Evolutionary conservation across 2,888 invertebrate species (phyloP).

Genomic region (Scaeva pyrastri): DNA sequence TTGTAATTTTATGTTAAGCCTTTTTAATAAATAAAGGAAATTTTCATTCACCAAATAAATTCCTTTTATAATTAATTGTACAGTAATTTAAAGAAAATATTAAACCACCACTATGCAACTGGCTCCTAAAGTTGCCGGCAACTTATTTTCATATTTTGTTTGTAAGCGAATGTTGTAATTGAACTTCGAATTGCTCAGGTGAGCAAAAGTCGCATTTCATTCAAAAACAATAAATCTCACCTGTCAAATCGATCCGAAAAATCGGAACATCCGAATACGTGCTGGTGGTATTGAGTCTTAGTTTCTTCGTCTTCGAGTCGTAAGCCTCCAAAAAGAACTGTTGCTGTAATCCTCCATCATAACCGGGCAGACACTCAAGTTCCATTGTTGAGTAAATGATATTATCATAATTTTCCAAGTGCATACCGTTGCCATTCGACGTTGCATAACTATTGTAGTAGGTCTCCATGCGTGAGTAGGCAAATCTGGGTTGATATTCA

Average conservation of each 20-base stretch:
- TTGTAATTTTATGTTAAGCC: too few species aligned
- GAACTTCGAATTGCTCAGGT: too few species aligned
- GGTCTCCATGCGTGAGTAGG: slow-evolving; percentile 83
- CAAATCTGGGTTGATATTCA: slow-evolving; percentile 78
- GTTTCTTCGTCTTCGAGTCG: slow-evolving; percentile 89
- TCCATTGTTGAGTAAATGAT: slow-evolving; percentile 86
- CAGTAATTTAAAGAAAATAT: too few species aligned
- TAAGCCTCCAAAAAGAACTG: slow-evolving; percentile 93
- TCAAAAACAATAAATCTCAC: slow-evolving; percentile 77
- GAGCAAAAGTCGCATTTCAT: too few species aligned
- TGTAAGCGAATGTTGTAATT: too few species aligned
- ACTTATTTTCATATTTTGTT: too few species aligned
- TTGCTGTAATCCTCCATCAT: slow-evolving; percentile 95
- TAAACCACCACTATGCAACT: too few species aligned
- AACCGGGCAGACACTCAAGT: slow-evolving; percentile 93
- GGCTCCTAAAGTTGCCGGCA: too few species aligned
- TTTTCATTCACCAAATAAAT: too few species aligned
- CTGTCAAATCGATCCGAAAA: slow-evolving; percentile 85
- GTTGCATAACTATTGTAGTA: slow-evolving; percentile 82
- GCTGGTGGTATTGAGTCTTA: slow-evolving; percentile 89
- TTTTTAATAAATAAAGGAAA: too few species aligned
- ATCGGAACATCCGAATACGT: slow-evolving; percentile 86
- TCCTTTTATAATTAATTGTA: too few species aligned
- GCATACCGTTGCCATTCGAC: slow-evolving; percentile 77
- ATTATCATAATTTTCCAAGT: slow-evolving; percentile 83